phyloP scores from a whole-genome alignment of 2,888 invertebrate species.

The Nebria salina region DNA sequence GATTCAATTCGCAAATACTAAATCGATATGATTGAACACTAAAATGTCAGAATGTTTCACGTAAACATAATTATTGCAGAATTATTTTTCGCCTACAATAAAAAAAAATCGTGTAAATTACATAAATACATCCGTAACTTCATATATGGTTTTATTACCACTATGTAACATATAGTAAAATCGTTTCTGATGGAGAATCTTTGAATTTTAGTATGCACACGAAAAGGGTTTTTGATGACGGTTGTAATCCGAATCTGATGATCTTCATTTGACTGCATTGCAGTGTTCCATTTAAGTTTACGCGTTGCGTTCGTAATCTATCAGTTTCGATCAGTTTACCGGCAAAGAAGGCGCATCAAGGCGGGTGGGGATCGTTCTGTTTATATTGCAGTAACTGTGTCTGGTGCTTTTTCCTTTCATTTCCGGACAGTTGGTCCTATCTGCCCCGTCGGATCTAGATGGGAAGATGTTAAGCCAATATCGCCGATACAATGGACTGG shows the following conservation, averaged over 20 bases:
- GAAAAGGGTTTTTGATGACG: slow-evolving; percentile 8
- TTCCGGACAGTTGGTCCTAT: slow-evolving; percentile 45
- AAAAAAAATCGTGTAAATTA: too few relatives aligned
- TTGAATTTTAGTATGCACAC: background rate
- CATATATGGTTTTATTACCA: too few relatives aligned
- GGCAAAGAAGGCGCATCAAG: too few relatives aligned
- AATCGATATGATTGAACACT: too few relatives aligned
- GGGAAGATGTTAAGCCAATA: slow-evolving; percentile 46
- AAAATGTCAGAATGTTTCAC: too few relatives aligned
- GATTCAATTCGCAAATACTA: too few relatives aligned
- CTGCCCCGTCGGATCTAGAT: slow-evolving; percentile 39
- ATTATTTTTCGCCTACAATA: too few relatives aligned
- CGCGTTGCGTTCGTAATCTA: background rate
- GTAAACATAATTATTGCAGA: too few relatives aligned
- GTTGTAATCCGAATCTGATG: background rate
- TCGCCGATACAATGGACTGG: slow-evolving; percentile 32
- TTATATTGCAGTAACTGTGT: slow-evolving; percentile 40
- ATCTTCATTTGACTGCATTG: background rate
- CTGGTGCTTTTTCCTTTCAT: slow-evolving; percentile 36
- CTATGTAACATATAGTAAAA: too few relatives aligned
- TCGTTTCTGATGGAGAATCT: background rate
- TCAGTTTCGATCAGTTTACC: background rate
- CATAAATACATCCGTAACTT: too few relatives aligned
- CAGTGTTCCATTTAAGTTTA: background rate
- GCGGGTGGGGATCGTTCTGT: slow-evolving; percentile 22